Percentiles rank a stretch among this genome's conserved stretches.
These are phyloP conservation scores for Drosophila paracracens DNA, from an alignment of 2,888 invertebrate genomes.

Conservation along the genomic window DNA sequence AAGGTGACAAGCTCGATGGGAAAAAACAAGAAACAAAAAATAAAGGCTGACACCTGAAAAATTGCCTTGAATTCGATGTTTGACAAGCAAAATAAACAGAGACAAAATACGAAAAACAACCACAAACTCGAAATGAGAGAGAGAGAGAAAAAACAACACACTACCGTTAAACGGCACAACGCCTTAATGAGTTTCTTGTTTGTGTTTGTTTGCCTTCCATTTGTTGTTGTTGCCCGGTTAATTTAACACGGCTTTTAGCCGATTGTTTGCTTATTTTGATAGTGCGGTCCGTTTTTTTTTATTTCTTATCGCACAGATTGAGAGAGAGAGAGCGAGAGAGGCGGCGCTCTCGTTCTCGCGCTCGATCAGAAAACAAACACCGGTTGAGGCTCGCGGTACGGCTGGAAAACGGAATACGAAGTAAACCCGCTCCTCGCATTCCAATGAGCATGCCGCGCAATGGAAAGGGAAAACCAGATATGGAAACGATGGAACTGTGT, in stretches of 20 bases:
- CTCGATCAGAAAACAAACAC: conserved; percentile 73
- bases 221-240: conserved; percentile 57
- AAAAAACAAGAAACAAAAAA: conserved; percentile 15
- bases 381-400: conserved; percentile 57
- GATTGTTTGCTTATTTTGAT: conserved; percentile 62
- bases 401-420: conserved; percentile 52
- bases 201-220: conserved; percentile 50
- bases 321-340: conserved; percentile 8
- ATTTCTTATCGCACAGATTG: conserved; percentile 40
- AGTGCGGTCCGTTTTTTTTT: conserved; percentile 40
- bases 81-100: conserved; percentile 46
- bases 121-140: conserved; percentile 24
- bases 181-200: conserved; percentile 69
- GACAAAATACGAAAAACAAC: conserved; percentile 36
- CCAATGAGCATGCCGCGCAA: conserved; percentile 53
- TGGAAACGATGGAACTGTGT: conserved; percentile 59
- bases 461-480: conserved; percentile 79
- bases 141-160: conserved; percentile 43
- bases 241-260: conserved; percentile 67
- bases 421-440: conserved; percentile 36
- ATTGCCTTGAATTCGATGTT: conserved; percentile 40
- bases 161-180: conserved; percentile 63
- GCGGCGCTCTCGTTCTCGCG: conserved; percentile 36
- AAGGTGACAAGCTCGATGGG: conserved; percentile 42
- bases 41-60: conserved; percentile 60